Base-by-base conservation (phyloP, 2,113 vertebrate genomes). In the Labrus mixtus region DNA sequence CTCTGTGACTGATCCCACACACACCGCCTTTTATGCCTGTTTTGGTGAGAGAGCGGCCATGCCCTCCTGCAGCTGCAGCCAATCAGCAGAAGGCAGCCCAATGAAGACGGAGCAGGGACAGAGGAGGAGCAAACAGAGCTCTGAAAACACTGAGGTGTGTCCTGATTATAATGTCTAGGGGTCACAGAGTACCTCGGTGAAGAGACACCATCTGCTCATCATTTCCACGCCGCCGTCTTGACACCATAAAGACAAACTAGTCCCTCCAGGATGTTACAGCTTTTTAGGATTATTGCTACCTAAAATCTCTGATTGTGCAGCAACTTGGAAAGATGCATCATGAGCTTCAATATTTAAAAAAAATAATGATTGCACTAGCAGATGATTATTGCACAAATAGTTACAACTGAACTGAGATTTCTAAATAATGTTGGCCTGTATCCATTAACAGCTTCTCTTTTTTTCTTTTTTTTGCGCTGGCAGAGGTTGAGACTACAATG, bases 1-100 rank as follows among this genome's bases (percentile, higher is more conserved):
- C 36, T 68, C 78, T 87, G 70, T 39, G 56, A 45, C 61, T 68
- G 65, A 50, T 71, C 60, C 12, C 39, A 41, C 68, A 41, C 68
- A 15, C 82, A 39, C 61, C 41, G 73, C 84, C 79, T 86, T 92
- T 93, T 94, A 92, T 92, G 43, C 68, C 45, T 82, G 85, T 91
- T 92, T 87, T 63, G 71, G 63, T 77, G 71, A 74, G 83, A 57
- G 68, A 72, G 80, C 70, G 3, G 64, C 57, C 73, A 43, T 68
- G 69, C 83, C 79, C 82, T 54, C 78, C 23, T 62, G 37, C 50
- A 16, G 16, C 15, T 41, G 22, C 60, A 85, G 1, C 93, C 92
- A 93, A 93, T 91, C 83, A 57, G 78, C 77, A 71, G 45, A 60
- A 10, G 51, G 84, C 85, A 85, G 80, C 65, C 79, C 92, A 93